Evolutionary conservation across 2,888 invertebrate genomes (phyloP).

Genomic region (Apodemia hepburni): DNA sequence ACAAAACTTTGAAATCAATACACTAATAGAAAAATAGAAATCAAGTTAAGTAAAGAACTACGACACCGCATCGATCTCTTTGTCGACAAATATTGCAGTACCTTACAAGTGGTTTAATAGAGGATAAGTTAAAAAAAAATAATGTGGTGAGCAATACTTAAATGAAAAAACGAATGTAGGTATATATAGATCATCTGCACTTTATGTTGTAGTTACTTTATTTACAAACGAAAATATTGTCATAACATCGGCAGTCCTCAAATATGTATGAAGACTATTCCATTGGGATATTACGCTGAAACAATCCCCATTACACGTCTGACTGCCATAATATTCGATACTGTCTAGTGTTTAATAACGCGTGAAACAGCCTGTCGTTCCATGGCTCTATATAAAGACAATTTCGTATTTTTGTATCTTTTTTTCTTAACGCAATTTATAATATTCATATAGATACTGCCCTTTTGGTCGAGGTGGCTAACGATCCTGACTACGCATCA

Average conservation of each 20-base stretch:
- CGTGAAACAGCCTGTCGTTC: slow-evolving; percentile 3
- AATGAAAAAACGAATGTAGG: too few species aligned
- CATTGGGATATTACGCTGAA: background rate
- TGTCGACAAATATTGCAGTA: slow-evolving; percentile 12
- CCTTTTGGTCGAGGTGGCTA: too few species aligned
- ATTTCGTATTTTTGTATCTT: background rate
- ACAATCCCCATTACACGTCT: slow-evolving; percentile 3
- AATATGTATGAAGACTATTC: too few species aligned
- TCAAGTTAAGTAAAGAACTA: slow-evolving; percentile 20
- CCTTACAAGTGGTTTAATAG: background rate
- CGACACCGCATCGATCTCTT: slow-evolving; percentile 26
- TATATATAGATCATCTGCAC: too few species aligned
- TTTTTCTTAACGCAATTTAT: too few species aligned
- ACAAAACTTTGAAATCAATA: background rate
- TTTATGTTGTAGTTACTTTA: too few species aligned
- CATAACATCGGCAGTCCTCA: too few species aligned
- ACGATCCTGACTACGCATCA: too few species aligned
- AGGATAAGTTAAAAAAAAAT: too few species aligned
- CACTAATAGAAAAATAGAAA: background rate
- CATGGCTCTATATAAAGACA: background rate
- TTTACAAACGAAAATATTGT: too few species aligned
- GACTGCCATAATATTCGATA: slow-evolving; percentile 1
- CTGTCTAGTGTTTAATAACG: slow-evolving; percentile 3
- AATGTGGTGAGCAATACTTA: too few species aligned
- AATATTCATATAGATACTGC: too few species aligned